Evolutionary conservation across 2,888 invertebrate genomes (phyloP).

Genomic region (Trimorus sp.): DNA sequence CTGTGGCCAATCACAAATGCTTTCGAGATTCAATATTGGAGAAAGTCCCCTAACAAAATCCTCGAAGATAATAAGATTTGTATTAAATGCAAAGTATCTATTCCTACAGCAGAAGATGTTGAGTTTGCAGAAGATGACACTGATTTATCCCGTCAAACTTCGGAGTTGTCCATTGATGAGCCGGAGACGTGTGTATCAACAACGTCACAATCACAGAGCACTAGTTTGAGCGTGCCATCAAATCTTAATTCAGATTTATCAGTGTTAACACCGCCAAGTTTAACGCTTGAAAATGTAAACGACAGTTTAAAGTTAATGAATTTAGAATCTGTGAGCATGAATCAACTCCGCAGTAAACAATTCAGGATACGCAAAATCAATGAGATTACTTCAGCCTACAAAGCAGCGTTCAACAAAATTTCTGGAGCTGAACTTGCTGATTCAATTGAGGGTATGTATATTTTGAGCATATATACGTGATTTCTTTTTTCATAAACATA

Average conservation of each 20-base stretch:
- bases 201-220: slow-evolving; percentile 15
- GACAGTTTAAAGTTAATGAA: slow-evolving; percentile 17
- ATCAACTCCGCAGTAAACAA: slow-evolving; percentile 20
- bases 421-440: slow-evolving; percentile 11
- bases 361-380: slow-evolving; percentile 26
- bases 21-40: slow-evolving; percentile 13
- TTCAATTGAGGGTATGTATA: slow-evolving; percentile 17
- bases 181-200: slow-evolving; percentile 19
- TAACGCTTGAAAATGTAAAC: slow-evolving; percentile 31
- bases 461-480: background rate
- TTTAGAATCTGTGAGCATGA: slow-evolving; percentile 21
- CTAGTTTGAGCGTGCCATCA: slow-evolving; percentile 21
- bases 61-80: slow-evolving; percentile 31
- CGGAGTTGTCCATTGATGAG: slow-evolving; percentile 26
- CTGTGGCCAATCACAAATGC: slow-evolving; percentile 27
- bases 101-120: slow-evolving; percentile 12
- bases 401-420: slow-evolving; percentile 39
- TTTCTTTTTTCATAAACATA: slow-evolving; percentile 6
- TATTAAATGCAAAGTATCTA: slow-evolving; percentile 29
- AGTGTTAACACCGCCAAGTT: slow-evolving; percentile 10
- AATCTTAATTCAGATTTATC: slow-evolving; percentile 19
- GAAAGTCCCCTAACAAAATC: slow-evolving; percentile 15
- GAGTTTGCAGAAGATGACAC: slow-evolving; percentile 16
- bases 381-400: slow-evolving; percentile 36
- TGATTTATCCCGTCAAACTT: slow-evolving; percentile 26